These are phyloP conservation scores for Actinemys pallida DNA, from an alignment of 2,113 vertebrate genomes.

Conservation along the genomic window DNA sequence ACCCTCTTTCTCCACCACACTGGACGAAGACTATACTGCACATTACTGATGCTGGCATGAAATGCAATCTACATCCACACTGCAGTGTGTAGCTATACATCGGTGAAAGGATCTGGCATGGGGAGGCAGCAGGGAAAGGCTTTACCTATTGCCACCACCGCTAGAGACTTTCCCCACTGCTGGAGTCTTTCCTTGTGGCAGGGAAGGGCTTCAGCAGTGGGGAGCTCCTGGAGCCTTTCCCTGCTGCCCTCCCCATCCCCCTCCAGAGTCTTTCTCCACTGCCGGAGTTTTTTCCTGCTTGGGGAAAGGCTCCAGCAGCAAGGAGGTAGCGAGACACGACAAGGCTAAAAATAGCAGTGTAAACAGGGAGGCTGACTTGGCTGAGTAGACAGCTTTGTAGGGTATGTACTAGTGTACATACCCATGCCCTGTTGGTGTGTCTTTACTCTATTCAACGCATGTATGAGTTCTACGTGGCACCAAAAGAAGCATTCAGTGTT, in stretches of 20 bases:
- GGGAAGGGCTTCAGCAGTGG: background rate
- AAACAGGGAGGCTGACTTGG: background rate
- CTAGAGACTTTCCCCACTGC: background rate
- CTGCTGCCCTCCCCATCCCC: background rate
- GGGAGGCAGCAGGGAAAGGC: background rate
- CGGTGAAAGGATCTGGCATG: background rate
- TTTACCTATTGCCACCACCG: background rate
- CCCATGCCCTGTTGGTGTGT: background rate
- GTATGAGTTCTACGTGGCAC: background rate
- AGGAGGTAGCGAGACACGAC: background rate
- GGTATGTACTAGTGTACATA: background rate
- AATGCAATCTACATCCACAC: background rate
- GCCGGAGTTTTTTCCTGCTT: background rate
- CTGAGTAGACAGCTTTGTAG: background rate
- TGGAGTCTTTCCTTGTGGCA: background rate
- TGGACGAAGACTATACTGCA: background rate
- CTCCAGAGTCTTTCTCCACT: no score
- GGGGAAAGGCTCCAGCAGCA: background rate
- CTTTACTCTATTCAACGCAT: background rate
- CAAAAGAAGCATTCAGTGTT: background rate
- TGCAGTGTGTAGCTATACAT: background rate
- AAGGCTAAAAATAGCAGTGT: background rate
- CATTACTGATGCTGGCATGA: background rate
- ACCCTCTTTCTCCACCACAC: background rate
- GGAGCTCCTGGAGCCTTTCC: background rate